phyloP scores from a whole-genome alignment of 2,888 invertebrate genomes.

The Eupithecia centaureata region DNA sequence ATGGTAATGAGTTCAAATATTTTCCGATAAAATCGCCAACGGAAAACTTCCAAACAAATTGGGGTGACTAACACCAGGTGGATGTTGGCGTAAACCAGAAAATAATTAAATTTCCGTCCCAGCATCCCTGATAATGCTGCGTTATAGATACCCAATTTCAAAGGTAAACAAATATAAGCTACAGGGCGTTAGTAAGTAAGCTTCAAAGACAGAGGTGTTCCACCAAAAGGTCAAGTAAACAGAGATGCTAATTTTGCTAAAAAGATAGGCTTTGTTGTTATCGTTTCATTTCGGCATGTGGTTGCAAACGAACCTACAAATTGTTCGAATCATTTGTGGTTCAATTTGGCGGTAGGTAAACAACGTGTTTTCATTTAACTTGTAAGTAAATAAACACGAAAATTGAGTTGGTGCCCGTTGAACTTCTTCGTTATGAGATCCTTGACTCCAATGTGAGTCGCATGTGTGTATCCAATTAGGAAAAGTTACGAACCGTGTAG shows the following conservation, averaged over 20 bases:
- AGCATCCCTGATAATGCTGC: constrained; percentile 53
- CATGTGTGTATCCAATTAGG: background rate
- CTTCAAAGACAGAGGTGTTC: constrained; percentile 34
- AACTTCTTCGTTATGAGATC: background rate
- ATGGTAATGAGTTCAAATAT: constrained; percentile 41
- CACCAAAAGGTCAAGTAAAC: constrained; percentile 49
- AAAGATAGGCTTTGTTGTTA: constrained; percentile 42
- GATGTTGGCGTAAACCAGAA: constrained; percentile 39
- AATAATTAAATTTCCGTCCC: constrained; percentile 58
- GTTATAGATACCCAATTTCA: constrained; percentile 62
- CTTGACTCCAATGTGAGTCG: background rate
- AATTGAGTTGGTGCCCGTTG: background rate
- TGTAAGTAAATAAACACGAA: background rate
- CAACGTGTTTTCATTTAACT: background rate
- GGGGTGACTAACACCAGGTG: constrained; percentile 41
- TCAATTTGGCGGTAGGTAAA: constrained; percentile 1
- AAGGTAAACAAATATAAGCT: constrained; percentile 59
- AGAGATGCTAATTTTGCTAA: constrained; percentile 44
- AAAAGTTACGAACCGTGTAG: background rate
- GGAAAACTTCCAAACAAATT: constrained; percentile 42
- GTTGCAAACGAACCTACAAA: background rate
- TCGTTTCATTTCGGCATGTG: constrained; percentile 37
- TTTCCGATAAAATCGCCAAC: constrained; percentile 38
- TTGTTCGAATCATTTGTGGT: constrained; percentile 3
- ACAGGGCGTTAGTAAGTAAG: constrained; percentile 24